Conservation (phyloP, 2,113 vertebrate species). For the Phodopus roborovskii region DNA sequence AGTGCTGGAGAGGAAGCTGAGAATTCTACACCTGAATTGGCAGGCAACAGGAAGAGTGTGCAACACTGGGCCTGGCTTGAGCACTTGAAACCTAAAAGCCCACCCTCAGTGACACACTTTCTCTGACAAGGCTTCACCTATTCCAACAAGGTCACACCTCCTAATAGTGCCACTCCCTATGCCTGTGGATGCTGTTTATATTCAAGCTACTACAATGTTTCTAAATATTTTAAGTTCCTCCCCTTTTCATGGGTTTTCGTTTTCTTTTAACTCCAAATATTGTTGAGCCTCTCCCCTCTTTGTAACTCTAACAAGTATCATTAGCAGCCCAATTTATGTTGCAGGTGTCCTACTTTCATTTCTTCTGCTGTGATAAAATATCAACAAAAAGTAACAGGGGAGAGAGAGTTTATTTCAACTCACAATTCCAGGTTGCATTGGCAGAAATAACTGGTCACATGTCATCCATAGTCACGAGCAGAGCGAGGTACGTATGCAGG, state of each 20-base stretch:
- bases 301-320: neutral
- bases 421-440: neutral
- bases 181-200: neutral
- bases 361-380: neutral
- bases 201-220: neutral
- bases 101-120: neutral
- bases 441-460: neutral
- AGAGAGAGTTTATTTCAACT: neutral
- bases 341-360: neutral
- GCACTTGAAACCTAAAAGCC: neutral
- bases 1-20: neutral
- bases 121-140: neutral
- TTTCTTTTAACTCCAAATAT: conserved; percentile 26
- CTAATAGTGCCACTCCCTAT: neutral
- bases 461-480: neutral
- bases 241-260: neutral
- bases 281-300: neutral
- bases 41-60: neutral
- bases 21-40: neutral
- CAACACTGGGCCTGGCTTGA: neutral
- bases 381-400: neutral
- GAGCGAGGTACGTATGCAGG: neutral
- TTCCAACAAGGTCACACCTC: neutral
- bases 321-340: neutral
- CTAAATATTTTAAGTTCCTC: neutral